Percentiles rank a stretch among this genome's conserved stretches.
These are phyloP conservation scores for Vulpes lagopus DNA, from an alignment of 2,113 vertebrate species.

Conservation along the genomic window DNA sequence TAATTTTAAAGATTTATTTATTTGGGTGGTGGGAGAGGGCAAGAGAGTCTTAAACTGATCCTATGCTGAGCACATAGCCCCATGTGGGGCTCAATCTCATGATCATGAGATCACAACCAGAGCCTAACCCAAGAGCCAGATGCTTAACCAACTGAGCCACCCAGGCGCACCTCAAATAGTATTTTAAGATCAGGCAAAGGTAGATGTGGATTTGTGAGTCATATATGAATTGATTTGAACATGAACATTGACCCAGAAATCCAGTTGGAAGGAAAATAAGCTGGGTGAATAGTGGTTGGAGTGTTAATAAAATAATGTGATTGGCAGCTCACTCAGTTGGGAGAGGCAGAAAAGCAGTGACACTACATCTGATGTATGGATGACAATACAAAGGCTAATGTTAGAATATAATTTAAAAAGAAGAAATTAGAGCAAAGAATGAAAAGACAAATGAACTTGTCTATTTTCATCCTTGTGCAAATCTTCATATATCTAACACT, in stretches of 20 bases:
- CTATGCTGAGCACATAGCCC: too few species aligned
- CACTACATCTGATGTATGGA: not conserved
- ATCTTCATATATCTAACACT: not conserved
- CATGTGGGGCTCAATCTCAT: too few species aligned
- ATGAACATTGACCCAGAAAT: not conserved
- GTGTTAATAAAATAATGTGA: not conserved
- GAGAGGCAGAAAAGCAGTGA: not conserved
- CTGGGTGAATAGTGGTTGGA: not conserved
- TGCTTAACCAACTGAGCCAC: not conserved
- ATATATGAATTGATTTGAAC: not conserved
- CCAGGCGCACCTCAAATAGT: not conserved
- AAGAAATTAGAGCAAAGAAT: not conserved
- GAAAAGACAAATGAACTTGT: not conserved
- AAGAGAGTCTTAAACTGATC: not conserved
- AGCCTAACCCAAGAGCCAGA: not conserved
- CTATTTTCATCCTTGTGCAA: not conserved
- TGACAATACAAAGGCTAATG: slow-evolving; percentile 26
- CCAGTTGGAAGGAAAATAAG: not conserved
- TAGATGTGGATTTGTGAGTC: not conserved
- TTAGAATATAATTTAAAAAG: not conserved
- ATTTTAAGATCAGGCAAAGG: slow-evolving; percentile 33
- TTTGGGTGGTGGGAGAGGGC: not conserved
- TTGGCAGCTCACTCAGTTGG: not conserved
- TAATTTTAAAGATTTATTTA: not conserved
- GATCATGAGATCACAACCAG: not conserved